Evolutionary conservation across 37 sponge, comb jelly and placozoan genomes (phyloP).

Genomic region (Eunapius fragilis): DNA sequence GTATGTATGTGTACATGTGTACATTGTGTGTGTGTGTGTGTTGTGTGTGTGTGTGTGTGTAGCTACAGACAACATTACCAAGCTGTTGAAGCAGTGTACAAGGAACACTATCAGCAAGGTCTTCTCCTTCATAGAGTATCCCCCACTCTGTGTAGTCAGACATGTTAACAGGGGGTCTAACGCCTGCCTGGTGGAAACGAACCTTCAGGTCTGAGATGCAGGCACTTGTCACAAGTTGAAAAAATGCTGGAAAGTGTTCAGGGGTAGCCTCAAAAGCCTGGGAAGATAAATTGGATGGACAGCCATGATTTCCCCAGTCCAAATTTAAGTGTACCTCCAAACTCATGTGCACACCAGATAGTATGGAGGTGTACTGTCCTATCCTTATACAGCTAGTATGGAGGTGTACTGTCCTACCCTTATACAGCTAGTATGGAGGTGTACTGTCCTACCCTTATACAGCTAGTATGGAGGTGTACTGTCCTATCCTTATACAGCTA

Average conservation of each 20-base stretch:
- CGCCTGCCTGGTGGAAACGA: neutral
- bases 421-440: neutral
- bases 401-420: too few species aligned
- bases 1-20: too few species aligned
- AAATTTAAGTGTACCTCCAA: too few species aligned
- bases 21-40: too few species aligned
- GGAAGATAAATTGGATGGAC: neutral
- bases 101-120: slow-evolving; percentile 87
- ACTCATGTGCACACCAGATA: too few species aligned
- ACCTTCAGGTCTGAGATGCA: slow-evolving; percentile 16
- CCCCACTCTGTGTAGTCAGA: slow-evolving; percentile 24
- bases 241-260: slow-evolving; percentile 55
- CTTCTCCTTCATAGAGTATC: slow-evolving; percentile 78
- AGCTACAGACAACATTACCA: slow-evolving; percentile 64
- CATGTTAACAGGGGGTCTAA: slow-evolving; percentile 1
- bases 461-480: neutral
- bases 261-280: slow-evolving; percentile 50
- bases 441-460: neutral
- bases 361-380: too few species aligned
- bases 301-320: too few species aligned
- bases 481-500: neutral
- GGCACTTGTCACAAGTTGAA: slow-evolving; percentile 30
- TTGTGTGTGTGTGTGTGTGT: too few species aligned
- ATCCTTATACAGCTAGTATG: too few species aligned
- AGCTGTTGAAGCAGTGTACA: slow-evolving; percentile 95